Conservation (phyloP, 2,797 vertebrate species). For the Paguma larvata region DNA sequence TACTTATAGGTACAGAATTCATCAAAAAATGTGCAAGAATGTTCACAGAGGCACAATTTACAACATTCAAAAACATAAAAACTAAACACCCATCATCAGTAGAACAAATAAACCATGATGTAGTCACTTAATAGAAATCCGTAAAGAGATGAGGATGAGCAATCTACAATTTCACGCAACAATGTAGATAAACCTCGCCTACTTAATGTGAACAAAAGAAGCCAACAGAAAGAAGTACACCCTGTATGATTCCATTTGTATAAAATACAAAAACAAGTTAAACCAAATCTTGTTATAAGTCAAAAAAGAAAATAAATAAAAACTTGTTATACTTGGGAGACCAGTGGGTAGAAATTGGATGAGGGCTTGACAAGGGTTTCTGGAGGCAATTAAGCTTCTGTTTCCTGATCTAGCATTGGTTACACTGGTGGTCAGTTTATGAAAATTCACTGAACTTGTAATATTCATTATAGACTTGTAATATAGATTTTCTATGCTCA, state of each 20-base stretch:
- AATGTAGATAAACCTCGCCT: neutral
- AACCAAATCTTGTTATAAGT: neutral
- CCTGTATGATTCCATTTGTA: neutral
- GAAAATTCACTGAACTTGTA: neutral
- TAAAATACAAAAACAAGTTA: neutral
- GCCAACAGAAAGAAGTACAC: neutral
- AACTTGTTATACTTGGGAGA: neutral
- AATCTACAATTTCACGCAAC: neutral
- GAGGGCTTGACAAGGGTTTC: neutral
- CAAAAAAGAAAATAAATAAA: neutral
- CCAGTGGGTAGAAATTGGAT: accelerated
- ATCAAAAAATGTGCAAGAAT: neutral
- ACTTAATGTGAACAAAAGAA: neutral
- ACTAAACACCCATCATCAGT: neutral
- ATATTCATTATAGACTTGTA: neutral
- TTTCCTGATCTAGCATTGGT: neutral
- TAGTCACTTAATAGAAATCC: neutral
- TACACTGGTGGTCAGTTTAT: neutral
- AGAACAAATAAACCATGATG: accelerated
- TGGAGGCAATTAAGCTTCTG: neutral
- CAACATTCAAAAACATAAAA: neutral
- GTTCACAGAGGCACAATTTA: neutral
- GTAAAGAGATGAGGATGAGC: accelerated
- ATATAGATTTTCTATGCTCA: neutral
- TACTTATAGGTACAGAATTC: neutral